Evolutionary conservation across 1,140 invertebrate species (phyloP).

Genomic region (Apis florea): DNA sequence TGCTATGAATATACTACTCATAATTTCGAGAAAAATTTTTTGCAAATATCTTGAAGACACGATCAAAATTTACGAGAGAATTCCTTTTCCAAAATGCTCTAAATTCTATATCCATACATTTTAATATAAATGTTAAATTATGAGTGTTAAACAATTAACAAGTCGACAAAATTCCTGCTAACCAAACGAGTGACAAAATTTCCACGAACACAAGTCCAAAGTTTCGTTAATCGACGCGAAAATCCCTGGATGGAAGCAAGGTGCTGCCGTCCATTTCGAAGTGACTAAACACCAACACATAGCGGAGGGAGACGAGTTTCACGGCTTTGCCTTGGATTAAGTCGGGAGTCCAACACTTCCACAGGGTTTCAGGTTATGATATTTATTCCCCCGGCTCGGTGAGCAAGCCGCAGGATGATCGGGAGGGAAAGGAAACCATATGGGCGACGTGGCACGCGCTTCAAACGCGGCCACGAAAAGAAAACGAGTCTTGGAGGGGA

Average conservation of each 20-base stretch:
- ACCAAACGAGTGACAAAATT: not conserved
- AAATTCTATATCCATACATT: no score
- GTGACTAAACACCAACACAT: not conserved
- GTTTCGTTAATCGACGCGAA: slow-evolving; percentile 21
- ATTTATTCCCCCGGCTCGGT: slow-evolving; percentile 61
- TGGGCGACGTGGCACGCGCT: slow-evolving; percentile 65
- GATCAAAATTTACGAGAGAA: no score
- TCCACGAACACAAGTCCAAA: not conserved
- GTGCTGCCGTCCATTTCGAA: slow-evolving; percentile 14
- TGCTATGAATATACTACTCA: no score
- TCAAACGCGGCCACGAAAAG: slow-evolving; percentile 46
- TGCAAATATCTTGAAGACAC: no score
- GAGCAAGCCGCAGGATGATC: slow-evolving; percentile 43
- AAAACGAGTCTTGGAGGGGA: not conserved
- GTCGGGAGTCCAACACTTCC: slow-evolving; percentile 51
- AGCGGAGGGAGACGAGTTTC: slow-evolving; percentile 7
- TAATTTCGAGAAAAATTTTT: no score
- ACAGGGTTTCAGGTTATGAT: slow-evolving; percentile 58
- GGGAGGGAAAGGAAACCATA: slow-evolving; percentile 65
- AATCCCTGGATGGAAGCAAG: slow-evolving; percentile 34
- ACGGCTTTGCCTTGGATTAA: slow-evolving; percentile 41
- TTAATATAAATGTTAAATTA: no score
- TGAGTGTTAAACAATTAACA: not conserved
- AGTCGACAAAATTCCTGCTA: not conserved
- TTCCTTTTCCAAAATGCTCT: no score